Evolutionary conservation across 2,797 vertebrate genomes (phyloP).

Genomic region (Triplophysa yarkandensis): DNA sequence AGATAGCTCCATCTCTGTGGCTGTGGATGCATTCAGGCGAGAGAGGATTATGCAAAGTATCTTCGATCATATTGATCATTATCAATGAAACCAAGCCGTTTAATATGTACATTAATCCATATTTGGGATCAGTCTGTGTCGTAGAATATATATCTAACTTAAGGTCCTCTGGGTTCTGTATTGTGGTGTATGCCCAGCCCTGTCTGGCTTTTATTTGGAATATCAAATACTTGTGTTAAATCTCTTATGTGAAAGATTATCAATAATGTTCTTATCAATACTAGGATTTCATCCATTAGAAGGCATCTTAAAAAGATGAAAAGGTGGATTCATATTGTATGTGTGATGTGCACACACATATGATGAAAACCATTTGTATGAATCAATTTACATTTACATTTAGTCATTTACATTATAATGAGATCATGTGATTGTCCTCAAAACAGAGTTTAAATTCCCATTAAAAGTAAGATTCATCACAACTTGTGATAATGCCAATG

Average conservation of each 20-base stretch:
- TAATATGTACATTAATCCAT: conserved; percentile 26
- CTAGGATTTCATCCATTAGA: no score
- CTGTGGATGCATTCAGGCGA: conserved; percentile 53
- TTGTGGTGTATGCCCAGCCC: conserved; percentile 61
- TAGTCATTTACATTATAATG: no score
- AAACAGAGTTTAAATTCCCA: no score
- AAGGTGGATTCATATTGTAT: neutral
- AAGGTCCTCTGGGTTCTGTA: conserved; percentile 45
- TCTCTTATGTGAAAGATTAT: neutral
- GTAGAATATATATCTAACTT: conserved; percentile 40
- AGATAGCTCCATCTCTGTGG: conserved; percentile 56
- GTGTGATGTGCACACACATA: neutral
- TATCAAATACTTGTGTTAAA: conserved; percentile 12
- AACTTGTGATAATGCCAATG: conserved; percentile 64
- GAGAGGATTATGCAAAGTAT: conserved; percentile 64
- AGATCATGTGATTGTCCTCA: no score
- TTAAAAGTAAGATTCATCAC: no score
- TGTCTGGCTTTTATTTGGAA: conserved; percentile 52
- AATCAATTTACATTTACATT: no score
- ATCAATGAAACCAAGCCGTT: conserved; percentile 48
- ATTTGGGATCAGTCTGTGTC: conserved; percentile 54
- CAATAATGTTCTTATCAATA: no score
- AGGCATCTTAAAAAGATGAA: no score
- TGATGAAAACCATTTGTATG: neutral
- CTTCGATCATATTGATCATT: conserved; percentile 20